These are phyloP conservation scores for Bolinopsis microptera DNA, from an alignment of 37 sponge, comb jelly and placozoan species.

Conservation along the genomic window DNA sequence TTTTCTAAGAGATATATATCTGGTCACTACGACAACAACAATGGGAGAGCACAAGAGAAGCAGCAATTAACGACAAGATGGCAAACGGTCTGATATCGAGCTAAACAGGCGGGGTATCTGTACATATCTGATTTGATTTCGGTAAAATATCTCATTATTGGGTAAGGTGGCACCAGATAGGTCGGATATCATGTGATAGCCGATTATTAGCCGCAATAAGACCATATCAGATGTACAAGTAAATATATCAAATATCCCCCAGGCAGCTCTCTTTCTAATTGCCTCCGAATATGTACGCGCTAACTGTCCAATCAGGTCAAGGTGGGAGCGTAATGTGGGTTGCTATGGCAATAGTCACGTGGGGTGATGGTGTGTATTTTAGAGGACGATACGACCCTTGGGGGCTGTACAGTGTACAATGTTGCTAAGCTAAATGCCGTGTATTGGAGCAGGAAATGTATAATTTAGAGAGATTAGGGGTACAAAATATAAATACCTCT, in stretches of 20 bases:
- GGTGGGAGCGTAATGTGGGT: too few relatives aligned
- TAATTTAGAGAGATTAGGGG: too few relatives aligned
- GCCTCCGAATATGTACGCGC: not conserved
- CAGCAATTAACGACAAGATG: too few relatives aligned
- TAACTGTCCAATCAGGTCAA: not conserved
- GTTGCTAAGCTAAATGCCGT: too few relatives aligned
- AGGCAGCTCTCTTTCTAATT: not conserved
- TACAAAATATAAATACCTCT: too few relatives aligned
- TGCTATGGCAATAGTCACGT: too few relatives aligned
- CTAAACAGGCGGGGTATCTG: not conserved
- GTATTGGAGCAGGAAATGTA: too few relatives aligned
- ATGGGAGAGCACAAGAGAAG: not conserved
- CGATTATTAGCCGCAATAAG: not conserved
- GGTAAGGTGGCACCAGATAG: not conserved
- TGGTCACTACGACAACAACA: not conserved
- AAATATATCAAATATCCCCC: not conserved
- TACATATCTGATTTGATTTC: not conserved
- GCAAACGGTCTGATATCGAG: not conserved
- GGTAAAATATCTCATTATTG: not conserved
- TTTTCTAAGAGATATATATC: not conserved
- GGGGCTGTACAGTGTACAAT: too few relatives aligned
- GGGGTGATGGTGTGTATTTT: too few relatives aligned
- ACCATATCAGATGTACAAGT: not conserved
- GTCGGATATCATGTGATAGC: not conserved
- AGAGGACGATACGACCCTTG: too few relatives aligned